Evolutionary conservation across 1,140 invertebrate species (phyloP).

Genomic region (Phortica variegata): DNA sequence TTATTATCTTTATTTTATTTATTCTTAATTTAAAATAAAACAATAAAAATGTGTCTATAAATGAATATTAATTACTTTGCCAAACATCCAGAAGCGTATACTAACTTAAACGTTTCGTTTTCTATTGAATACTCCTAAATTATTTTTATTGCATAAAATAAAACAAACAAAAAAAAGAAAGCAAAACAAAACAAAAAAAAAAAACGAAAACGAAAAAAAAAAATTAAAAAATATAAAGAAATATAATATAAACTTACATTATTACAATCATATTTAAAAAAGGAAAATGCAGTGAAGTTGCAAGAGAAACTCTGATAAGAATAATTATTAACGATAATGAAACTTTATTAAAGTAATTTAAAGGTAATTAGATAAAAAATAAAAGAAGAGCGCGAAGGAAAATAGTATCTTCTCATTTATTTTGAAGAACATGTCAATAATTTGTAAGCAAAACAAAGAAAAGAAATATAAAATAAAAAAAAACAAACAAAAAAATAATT

Average conservation of each 20-base stretch:
- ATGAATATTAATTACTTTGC: slow-evolving; percentile 42
- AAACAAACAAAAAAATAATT: slow-evolving; percentile 21
- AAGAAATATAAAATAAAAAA: slow-evolving; percentile 18
- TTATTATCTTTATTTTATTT: too few species aligned
- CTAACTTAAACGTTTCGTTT: slow-evolving; percentile 44
- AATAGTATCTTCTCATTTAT: slow-evolving; percentile 24
- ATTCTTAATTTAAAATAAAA: too few species aligned
- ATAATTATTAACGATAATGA: not conserved
- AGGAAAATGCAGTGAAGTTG: too few species aligned
- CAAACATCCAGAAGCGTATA: slow-evolving; percentile 44
- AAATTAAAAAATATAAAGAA: slow-evolving; percentile 9
- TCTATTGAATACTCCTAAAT: slow-evolving; percentile 52
- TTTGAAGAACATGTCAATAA: slow-evolving; percentile 48
- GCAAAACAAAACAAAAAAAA: slow-evolving; percentile 10
- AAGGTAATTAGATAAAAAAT: slow-evolving; percentile 10
- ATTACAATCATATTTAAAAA: too few species aligned
- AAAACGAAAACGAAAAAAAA: not conserved
- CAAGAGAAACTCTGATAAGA: slow-evolving; percentile 12
- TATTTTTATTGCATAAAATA: slow-evolving; percentile 32
- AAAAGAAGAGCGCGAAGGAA: slow-evolving; percentile 1
- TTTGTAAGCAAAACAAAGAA: slow-evolving; percentile 37
- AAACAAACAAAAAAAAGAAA: slow-evolving; percentile 22
- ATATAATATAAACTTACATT: too few species aligned
- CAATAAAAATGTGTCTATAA: too few species aligned
- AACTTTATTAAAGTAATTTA: not conserved